These are phyloP conservation scores for Halictus quadricinctus DNA, from an alignment of 2,888 invertebrate species.

Conservation along the genomic window DNA sequence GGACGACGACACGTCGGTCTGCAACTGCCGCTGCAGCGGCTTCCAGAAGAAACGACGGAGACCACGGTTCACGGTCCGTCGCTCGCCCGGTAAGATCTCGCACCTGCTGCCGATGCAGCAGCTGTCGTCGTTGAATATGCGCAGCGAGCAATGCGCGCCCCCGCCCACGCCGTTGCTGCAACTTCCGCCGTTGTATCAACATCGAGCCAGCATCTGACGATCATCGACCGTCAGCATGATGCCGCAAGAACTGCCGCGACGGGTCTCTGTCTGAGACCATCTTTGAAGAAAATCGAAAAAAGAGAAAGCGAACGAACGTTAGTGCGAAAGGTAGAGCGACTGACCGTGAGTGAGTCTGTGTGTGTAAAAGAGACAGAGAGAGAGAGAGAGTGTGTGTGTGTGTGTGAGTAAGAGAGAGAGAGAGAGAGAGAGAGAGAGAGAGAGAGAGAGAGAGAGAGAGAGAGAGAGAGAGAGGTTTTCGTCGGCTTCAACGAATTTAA, in stretches of 20 bases:
- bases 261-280: slow-evolving; percentile 71
- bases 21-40: slow-evolving; percentile 83
- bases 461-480: slow-evolving; percentile 24
- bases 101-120: slow-evolving; percentile 83
- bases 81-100: slow-evolving; percentile 84
- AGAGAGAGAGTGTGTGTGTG: neutral
- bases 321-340: neutral
- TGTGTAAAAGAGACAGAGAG: neutral
- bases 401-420: neutral
- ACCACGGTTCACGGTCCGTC: slow-evolving; percentile 83
- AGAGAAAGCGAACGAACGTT: neutral
- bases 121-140: slow-evolving; percentile 74
- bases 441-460: neutral
- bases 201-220: slow-evolving; percentile 82
- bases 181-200: slow-evolving; percentile 79
- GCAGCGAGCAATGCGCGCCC: slow-evolving; percentile 73
- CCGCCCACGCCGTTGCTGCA: slow-evolving; percentile 78
- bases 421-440: neutral
- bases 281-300: neutral
- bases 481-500: slow-evolving; percentile 66
- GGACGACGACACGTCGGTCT: slow-evolving; percentile 82
- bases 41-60: slow-evolving; percentile 81
- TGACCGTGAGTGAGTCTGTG: neutral
- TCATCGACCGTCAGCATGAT: slow-evolving; percentile 40
- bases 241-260: slow-evolving; percentile 67